Evolutionary conservation across 2,113 vertebrate genomes (phyloP), one percentile per base, ranked within the genome.

Genomic region (Tychaedon coryphoeus): DNA sequence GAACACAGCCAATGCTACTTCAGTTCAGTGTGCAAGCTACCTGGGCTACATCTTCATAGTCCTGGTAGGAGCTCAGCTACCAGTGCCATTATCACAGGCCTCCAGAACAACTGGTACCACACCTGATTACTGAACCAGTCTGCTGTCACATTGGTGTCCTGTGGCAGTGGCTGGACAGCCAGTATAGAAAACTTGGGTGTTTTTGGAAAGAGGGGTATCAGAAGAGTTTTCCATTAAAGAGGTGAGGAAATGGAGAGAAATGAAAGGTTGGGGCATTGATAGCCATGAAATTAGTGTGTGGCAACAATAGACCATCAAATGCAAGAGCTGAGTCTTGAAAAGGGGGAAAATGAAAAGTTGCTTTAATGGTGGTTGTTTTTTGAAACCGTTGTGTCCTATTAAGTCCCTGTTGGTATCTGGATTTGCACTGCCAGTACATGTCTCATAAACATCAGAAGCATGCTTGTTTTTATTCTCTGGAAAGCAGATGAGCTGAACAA

Each of bases 381-480:
- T 56, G n/a, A 65, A 69, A 88, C 8, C 0, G 0, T 13, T 50
- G 31, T 43, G 53, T 51, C 23, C 38, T 56, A 2, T 58, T 61
- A 61, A 42, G 31, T 81, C 24, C 38, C 76, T 38, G 10, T 40
- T 64, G 53, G 22, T 64, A 33, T 54, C 77, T 82, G 58, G 47
- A 56, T 88, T 93, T 85, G n/a, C 18, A 14, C 20, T 79, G 62
- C 36, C 42, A 90, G 80, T 58, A 29, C 7, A 33, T 5, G 3
- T 88, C 54, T 69, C 71, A 45, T 36, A 40, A 57, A 57, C 18
- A 42, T 61, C n/a, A 62, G 51, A 15, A 64, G 14, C 28, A 42
- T 80, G 57, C 26, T 62, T 58, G n/a, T 20, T 88, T 86, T 88
- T 60, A 24, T 60, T 53, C 40, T 83, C 76, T 83, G 72, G 58